Conservation (phyloP, 1,140 invertebrate genomes). For the Oreohelix idahoensis region DNA sequence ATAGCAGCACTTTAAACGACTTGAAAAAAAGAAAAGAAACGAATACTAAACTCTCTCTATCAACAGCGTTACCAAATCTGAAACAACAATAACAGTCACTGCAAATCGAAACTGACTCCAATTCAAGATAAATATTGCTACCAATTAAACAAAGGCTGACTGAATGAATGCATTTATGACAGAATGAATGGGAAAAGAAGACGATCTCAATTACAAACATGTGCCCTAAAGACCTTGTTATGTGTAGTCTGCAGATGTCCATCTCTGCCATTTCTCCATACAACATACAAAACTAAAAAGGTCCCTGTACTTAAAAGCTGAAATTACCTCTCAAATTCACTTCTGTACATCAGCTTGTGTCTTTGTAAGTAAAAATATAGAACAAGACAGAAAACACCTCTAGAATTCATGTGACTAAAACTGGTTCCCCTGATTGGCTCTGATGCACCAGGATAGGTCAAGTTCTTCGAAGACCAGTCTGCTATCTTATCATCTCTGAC, state of each 20-base stretch:
- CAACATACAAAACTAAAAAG: neutral
- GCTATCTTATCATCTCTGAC: neutral
- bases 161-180: too few species aligned
- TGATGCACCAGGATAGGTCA: neutral
- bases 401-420: neutral
- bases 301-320: too few species aligned
- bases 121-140: too few species aligned
- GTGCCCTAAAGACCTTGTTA: neutral
- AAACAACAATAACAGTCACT: too few species aligned
- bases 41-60: too few species aligned
- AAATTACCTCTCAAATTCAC: neutral
- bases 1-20: too few species aligned
- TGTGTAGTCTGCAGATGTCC: neutral
- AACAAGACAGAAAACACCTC: neutral
- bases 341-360: neutral
- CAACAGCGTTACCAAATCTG: too few species aligned
- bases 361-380: neutral
- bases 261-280: neutral
- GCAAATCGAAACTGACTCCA: too few species aligned
- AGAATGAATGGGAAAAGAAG: neutral
- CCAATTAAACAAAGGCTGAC: too few species aligned
- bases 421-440: neutral
- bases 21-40: too few species aligned
- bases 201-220: neutral
- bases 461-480: neutral